Conservation (phyloP, 2,888 invertebrate species). For the Lepidochrysops patricia region DNA sequence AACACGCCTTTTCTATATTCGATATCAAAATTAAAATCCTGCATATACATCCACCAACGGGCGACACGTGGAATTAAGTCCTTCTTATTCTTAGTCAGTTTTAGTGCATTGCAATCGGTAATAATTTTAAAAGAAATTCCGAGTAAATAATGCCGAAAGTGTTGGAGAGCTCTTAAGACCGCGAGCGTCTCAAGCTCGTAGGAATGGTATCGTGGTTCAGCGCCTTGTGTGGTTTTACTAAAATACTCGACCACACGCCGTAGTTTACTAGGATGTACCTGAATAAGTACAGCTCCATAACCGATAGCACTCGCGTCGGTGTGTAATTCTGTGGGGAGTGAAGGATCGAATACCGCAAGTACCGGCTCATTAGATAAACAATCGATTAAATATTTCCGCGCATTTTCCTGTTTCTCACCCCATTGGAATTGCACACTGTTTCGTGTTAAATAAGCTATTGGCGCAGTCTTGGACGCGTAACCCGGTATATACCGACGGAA, state of each 20-base stretch:
- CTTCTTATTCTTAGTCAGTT: no score
- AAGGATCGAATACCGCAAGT: neutral
- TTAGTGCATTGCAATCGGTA: no score
- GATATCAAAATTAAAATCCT: neutral
- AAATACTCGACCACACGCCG: neutral
- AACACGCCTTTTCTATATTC: neutral
- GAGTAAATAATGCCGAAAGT: no score
- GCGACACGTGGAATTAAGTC: no score
- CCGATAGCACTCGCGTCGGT: neutral
- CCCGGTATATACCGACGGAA: slow-evolving; percentile 11
- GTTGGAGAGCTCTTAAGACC: no score
- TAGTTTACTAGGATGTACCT: neutral
- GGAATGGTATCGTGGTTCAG: neutral
- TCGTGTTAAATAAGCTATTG: neutral
- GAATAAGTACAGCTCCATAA: neutral
- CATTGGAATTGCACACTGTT: neutral
- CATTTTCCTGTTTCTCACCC: neutral
- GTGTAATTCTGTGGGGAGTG: neutral
- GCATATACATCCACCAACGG: no score
- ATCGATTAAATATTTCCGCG: neutral
- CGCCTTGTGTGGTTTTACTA: neutral
- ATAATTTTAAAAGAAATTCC: no score
- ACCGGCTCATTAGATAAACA: neutral
- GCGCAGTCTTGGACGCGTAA: neutral
- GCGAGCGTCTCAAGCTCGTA: no score